Evolutionary conservation across 2,888 invertebrate genomes (phyloP).

Genomic region (Drosophila meridionalis): DNA sequence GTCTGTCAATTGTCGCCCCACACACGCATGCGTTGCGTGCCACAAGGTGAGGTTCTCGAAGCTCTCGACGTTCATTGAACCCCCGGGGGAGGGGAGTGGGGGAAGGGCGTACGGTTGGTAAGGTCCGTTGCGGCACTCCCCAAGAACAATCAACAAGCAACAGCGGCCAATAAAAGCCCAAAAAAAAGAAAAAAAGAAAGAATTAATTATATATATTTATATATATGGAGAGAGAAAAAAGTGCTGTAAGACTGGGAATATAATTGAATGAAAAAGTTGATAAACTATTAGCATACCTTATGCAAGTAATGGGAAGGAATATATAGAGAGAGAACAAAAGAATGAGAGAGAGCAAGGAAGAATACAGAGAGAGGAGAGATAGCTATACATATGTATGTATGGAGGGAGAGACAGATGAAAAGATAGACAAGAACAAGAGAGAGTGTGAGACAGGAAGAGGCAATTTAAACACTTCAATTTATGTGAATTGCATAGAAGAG

Average conservation of each 20-base stretch:
- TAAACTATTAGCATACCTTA: constrained; percentile 32
- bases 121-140: constrained; percentile 57
- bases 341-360: neutral
- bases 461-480: no score
- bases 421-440: neutral
- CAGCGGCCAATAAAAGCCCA: constrained; percentile 31
- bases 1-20: constrained; percentile 41
- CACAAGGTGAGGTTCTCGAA: constrained; percentile 44
- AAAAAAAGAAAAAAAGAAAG: constrained; percentile 3
- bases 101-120: neutral
- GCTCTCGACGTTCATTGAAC: constrained; percentile 64
- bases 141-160: constrained; percentile 28
- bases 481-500: constrained; percentile 2
- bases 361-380: no score
- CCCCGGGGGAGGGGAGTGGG: neutral
- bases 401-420: neutral
- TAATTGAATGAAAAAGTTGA: constrained; percentile 15
- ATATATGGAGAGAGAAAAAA: constrained; percentile 1
- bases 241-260: constrained; percentile 18
- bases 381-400: no score
- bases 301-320: neutral
- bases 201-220: constrained; percentile 9
- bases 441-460: no score
- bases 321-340: neutral
- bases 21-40: constrained; percentile 33